Evolutionary conservation across 2,113 vertebrate species (phyloP), one percentile per base, ranked within the genome.

Genomic region (Phalacrocorax carbo): DNA sequence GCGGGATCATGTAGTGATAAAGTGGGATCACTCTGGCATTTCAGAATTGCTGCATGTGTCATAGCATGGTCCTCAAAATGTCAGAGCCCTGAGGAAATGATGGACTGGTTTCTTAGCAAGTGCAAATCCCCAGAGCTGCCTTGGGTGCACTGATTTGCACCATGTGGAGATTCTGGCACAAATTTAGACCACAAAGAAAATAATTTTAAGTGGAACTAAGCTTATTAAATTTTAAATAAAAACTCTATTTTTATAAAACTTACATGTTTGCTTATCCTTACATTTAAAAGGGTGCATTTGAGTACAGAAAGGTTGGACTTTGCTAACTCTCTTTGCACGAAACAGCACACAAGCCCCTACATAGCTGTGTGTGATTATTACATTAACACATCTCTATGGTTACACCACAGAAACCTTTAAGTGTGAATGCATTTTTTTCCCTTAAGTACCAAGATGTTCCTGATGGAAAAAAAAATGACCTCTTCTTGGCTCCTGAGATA

Each of bases 341-440:
- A 97, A 42, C 84, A 91, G 55, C 92, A 85, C 93, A 95, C 94
- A 95, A 96, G 91, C 58, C 97, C 76, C 65, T 96, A 96, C 95
- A 95, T 58, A 91, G 93, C 82, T 94, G 68, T 88, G 71, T 95
- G 96, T 95, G 89, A 97, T 97, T 96, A 96, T 94, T 96, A 94
- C 85, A 97, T 97, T 96, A 97, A 97, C 95, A 96, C 90, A 95
- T 97, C 94, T 97, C 96, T 96, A 97, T 96, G 95, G 93, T 97
- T 97, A 97, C 96, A 92, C 95, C 80, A 93, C 94, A 97, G 90
- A 96, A 96, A 88, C 90, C 94, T 96, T 96, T 93, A 96, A 96
- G 96, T 97, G 93, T 91, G 94, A 96, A 97, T 94, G 90, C 88
- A 84, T 96, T 96, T 95, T 95, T 95, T 96, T 65, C 91, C 87